These are phyloP conservation scores for Caretta caretta DNA, from an alignment of 2,113 vertebrate genomes.

Conservation along the genomic window DNA sequence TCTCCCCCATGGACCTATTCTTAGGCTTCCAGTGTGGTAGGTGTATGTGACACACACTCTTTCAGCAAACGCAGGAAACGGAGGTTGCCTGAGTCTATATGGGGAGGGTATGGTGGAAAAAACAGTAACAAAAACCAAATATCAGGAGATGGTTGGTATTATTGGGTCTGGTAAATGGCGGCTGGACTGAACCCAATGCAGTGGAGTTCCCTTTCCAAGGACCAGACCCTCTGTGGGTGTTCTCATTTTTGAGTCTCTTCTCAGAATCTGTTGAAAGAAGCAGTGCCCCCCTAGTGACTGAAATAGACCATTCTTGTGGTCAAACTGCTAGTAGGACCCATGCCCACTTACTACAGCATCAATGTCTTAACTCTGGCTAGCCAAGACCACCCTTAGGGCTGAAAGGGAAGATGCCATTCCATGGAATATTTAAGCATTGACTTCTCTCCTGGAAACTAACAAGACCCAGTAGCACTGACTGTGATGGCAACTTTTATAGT, in stretches of 20 bases:
- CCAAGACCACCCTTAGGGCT: background rate
- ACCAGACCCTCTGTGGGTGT: accelerated
- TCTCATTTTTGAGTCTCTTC: background rate
- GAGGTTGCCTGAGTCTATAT: background rate
- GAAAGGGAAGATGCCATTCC: background rate
- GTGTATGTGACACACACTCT: background rate
- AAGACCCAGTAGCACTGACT: background rate
- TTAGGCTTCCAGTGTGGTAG: background rate
- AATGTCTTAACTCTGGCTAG: background rate
- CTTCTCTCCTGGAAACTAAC: background rate
- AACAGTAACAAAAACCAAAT: background rate
- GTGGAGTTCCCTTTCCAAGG: background rate
- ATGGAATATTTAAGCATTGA: background rate
- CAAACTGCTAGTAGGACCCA: background rate
- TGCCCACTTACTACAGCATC: background rate
- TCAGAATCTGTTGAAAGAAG: background rate
- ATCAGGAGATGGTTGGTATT: background rate
- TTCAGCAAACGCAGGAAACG: background rate
- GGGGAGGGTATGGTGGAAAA: background rate
- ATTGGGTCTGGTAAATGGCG: background rate
- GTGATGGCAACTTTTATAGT: background rate
- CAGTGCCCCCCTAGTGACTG: background rate
- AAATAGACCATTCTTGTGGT: background rate
- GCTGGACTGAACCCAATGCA: background rate
- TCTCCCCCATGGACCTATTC: background rate